Base-by-base conservation (phyloP, 37 sponge, comb jelly and placozoan genomes). In the Ianthella basta region DNA sequence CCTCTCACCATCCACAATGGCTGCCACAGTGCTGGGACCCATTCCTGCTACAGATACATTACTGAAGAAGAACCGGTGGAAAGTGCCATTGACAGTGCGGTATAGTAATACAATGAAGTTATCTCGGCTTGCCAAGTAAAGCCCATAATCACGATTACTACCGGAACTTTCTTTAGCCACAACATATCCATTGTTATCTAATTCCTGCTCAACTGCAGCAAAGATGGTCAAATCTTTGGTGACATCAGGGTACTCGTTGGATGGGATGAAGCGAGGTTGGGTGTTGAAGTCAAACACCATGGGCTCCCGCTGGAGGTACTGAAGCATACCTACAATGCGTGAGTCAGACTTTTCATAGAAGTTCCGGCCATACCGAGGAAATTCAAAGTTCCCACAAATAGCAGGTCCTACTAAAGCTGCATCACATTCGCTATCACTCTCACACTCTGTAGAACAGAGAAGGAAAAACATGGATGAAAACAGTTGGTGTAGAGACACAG, bases 191-290 rank as follows among this genome's bases (percentile, higher is more conserved):
- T 94, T 91, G 80, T 94, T 94, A 0, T 68, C 78, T 4, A 79
- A 30, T 4, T 82, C 81, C 70, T 94, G 94, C 40, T 85, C 79
- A 15, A 94, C 91, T 20, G 85, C 56, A 35, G 87, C 91, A 87
- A 94, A 94, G 39, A 94, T 90, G 60, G 91, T 91, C 50, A 94
- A 34, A 59, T 94, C 91, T 41, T 55, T 70, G 8, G 91, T 85
- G 37, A 53, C 59, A 32, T 87, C 72, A 15, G 85, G 60, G 0
- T 89, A 86, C 33, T 86, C 74, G 32, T 41, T 38, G 65, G 59
- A 72, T 15, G 87, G 21, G 16, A 75, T 75, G 38, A 50, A n/a
- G 37, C 78, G 32, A 1, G 78, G 78, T 44, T 0, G 20, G 4
- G 78, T 75, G 23, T 50, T 44, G 53, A 39, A 75, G 78, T 75